Evolutionary conservation across 2,888 invertebrate species (phyloP), one percentile per base, ranked within the genome.

Genomic region (Lamellibrachia satsuma): DNA sequence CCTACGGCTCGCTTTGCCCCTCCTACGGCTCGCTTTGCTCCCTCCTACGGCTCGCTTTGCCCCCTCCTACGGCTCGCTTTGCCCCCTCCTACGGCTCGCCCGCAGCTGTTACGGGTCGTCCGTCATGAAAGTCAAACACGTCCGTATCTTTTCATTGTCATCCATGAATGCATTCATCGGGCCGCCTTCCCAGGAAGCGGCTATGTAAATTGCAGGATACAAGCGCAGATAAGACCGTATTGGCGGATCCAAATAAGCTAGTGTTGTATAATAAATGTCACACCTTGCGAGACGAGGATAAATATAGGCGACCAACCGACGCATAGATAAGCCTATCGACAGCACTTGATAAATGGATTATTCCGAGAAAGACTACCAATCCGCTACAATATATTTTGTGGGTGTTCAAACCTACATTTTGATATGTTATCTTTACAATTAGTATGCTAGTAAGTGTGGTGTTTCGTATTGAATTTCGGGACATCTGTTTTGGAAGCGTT

Each of bases 71-170:
- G 75, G 22, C 15, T 75, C 75, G n/a, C 11, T 22, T 11, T 6
- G 75, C 22, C 75, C 22, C 39, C 39, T 39, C 39, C 39, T 39
- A 39, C 39, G 39, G 39, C 39, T 39, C 75, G 22, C 3, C 75
- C n/a, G n/a, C 75, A 75, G 22, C 75, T 75, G 75, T 22, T 22
- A n/a, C 75, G 4, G 15, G 15, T 75, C 75, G 75, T 75, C 75
- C 75, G 75, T 75, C 75, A 75, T 75, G 75, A 75, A 75, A 75
- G 75, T 75, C 75, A 75, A 75, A 75, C 75, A 75, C 75, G 75
- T 11, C 2, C 75, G 75, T 75, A 75, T 75, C 75, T 75, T 75
- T 75, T 75, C 75, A 75, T 75, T 75, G 75, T 75, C 75, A 75
- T 75, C 75, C 75, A 75, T 75, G 75, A 75, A 75, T 75, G 75